Base-by-base conservation (phyloP, 2,113 vertebrate genomes). In the Sakesphorus luctuosus region DNA sequence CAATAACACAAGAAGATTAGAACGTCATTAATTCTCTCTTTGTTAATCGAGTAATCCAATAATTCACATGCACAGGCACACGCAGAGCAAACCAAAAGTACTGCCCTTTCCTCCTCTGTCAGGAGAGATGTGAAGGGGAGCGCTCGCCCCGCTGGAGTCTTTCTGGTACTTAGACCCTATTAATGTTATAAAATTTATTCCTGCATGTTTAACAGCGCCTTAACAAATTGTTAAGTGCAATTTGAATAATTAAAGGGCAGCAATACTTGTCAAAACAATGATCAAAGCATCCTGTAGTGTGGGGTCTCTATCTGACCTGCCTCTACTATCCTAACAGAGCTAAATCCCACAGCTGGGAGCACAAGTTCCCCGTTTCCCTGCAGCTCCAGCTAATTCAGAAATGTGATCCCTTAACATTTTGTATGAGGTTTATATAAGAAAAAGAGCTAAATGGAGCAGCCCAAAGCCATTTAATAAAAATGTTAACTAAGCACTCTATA, bases 11-110 rank as follows among this genome's bases (percentile, higher is more conserved):
- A 96, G 92, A 36, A 96, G 94, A 97, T 97, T 96, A 96, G 76
- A 79, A 90, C 5, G 15, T 92, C 94, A 65, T 92, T 97, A 97
- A 96, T 96, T 95, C 95, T 49, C 40, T 40, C 91, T 96, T 89
- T 96, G 94, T 87, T 89, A 77, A 76, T 94, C 0, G 58, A 47
- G 55, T 97, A 96, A 97, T 96, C 96, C 95, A 84, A 97, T 96
- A 95, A 97, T 92, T 89, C 80, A 49, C 90, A 87, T 4, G 84
- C 73, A 46, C 76, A 43, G 2, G 2, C 80, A 53, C 43, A 33
- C 47, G 2, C 68, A 36, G 29, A 87, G 83, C 88, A 75, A 86
- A 84, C 74, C 28, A 20, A 5, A 89, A 95, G 71, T 3, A 46
- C 1, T 90, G 90, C 88, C 83, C 91, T 95, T 38, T 86, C 77